These are phyloP conservation scores for Dromiciops gliroides DNA, from an alignment of 2,113 vertebrate species.

Conservation along the genomic window DNA sequence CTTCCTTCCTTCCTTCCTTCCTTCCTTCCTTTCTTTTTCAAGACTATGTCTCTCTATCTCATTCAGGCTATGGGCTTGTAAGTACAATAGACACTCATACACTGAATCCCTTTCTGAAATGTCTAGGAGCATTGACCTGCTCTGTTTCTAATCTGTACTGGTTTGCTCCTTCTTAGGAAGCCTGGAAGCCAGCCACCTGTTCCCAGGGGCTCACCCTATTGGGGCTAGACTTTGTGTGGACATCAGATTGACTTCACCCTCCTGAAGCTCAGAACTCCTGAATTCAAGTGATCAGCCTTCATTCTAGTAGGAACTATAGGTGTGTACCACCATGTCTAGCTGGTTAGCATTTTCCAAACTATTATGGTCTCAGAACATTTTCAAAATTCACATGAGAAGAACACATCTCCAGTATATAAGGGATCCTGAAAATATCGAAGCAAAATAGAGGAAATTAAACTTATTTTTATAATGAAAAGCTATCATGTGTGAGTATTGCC, in stretches of 20 bases:
- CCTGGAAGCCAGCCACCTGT: background rate
- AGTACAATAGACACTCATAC: background rate
- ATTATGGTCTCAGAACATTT: background rate
- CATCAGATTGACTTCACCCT: background rate
- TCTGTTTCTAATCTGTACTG: background rate
- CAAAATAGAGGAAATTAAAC: background rate
- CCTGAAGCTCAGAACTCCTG: background rate
- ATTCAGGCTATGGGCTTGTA: background rate
- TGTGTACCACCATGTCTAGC: background rate
- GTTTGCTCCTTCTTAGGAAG: background rate
- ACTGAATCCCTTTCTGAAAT: background rate
- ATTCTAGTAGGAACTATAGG: background rate
- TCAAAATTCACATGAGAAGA: no score
- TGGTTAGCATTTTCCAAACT: background rate
- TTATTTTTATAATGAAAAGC: background rate
- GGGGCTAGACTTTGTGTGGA: background rate
- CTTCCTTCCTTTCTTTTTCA: no score
- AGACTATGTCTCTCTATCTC: background rate
- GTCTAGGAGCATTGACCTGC: background rate
- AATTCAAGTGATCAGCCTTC: background rate
- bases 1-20: no score
- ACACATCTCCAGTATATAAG: background rate
- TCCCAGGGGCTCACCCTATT: background rate
- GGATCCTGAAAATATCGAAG: background rate
- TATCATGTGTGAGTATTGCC: background rate